phyloP scores from a whole-genome alignment of 2,888 invertebrate species.

The Labia minor region DNA sequence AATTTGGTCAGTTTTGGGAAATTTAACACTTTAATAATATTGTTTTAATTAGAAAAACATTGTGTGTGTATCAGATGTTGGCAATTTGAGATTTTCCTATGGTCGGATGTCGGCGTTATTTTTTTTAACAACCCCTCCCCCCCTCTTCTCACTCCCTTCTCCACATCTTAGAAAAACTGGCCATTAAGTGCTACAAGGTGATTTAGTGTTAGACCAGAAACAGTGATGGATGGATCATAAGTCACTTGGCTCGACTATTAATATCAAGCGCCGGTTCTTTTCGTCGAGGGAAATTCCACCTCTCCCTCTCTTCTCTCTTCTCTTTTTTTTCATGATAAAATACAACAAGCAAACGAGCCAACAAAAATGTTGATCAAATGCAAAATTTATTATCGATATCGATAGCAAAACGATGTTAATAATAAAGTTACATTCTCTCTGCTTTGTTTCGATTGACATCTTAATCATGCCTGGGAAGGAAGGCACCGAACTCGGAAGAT shows the following conservation, averaged over 20 bases:
- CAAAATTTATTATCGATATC: conserved; percentile 1
- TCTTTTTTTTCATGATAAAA: not conserved
- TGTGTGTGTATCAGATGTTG: not conserved
- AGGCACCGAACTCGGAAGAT: no score
- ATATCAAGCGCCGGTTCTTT: not conserved
- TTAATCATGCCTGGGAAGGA: no score
- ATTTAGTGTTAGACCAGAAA: conserved; percentile 8
- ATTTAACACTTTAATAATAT: not conserved
- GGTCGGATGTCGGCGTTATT: not conserved
- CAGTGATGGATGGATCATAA: conserved; percentile 13
- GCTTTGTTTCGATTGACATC: no score
- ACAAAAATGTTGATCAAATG: not conserved
- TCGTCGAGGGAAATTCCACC: not conserved
- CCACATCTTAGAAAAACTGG: not conserved
- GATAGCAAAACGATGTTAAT: no score
- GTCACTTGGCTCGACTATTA: not conserved
- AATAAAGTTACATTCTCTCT: no score
- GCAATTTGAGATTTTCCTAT: not conserved
- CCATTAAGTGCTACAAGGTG: conserved; percentile 13
- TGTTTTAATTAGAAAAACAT: not conserved
- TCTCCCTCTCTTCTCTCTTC: not conserved
- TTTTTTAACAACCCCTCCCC: not conserved
- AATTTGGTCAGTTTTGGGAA: no score
- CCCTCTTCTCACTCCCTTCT: not conserved
- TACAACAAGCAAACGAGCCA: not conserved